A percentile compares a stretch with the other conserved stretches of the same genome.
Conservation (phyloP, 2,113 vertebrate genomes). For the Stictonetta naevosa region DNA sequence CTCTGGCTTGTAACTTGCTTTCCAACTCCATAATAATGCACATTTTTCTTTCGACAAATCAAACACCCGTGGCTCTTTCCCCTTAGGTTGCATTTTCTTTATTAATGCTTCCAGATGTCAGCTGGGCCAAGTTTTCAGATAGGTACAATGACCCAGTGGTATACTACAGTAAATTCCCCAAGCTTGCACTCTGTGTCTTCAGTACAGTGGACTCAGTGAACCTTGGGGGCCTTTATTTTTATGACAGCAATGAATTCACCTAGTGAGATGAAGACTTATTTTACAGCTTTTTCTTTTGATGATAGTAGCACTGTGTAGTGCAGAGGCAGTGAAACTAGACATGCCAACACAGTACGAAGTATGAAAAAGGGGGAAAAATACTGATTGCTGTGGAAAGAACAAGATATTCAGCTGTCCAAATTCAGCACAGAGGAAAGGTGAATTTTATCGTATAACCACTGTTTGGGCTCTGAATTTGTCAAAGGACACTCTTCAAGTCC, state of each 20-base stretch:
- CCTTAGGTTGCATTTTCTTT: slow-evolving; percentile 70
- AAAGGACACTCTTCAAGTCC: neutral
- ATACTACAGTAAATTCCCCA: slow-evolving; percentile 65
- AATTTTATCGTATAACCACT: neutral
- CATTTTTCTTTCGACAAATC: slow-evolving; percentile 62
- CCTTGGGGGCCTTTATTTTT: slow-evolving; percentile 68
- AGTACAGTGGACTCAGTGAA: slow-evolving; percentile 52
- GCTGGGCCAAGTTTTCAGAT: slow-evolving; percentile 44
- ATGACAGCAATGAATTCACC: slow-evolving; percentile 76
- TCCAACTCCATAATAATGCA: slow-evolving; percentile 52
- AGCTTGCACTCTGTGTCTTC: slow-evolving; percentile 61
- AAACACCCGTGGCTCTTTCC: slow-evolving; percentile 7
- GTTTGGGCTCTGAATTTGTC: neutral
- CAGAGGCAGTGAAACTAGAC: slow-evolving; percentile 24
- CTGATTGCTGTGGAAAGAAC: neutral
- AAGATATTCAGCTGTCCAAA: neutral
- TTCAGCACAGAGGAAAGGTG: neutral
- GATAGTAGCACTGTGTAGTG: slow-evolving; percentile 19
- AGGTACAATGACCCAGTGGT: slow-evolving; percentile 63
- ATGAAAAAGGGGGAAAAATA: neutral
- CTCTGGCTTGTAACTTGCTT: slow-evolving; percentile 26
- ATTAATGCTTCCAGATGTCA: slow-evolving; percentile 66
- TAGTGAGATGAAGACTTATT: slow-evolving; percentile 62
- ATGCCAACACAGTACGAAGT: neutral
- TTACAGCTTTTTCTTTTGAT: slow-evolving; percentile 61